Evolutionary conservation across 2,113 vertebrate species (phyloP).

Genomic region (Pelobates fuscus): DNA sequence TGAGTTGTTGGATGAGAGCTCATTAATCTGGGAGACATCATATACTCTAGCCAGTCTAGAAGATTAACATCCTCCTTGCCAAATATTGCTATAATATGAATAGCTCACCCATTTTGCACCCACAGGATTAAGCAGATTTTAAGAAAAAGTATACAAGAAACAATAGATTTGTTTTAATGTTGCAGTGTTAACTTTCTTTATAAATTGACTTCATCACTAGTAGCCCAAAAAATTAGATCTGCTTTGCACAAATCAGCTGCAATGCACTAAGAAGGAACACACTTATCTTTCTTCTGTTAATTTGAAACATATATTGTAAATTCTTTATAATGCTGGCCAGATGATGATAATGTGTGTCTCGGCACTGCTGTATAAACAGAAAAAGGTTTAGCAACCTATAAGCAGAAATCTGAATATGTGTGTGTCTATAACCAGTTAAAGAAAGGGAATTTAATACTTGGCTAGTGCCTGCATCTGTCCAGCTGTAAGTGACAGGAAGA

Average conservation of each 20-base stretch:
- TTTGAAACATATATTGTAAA: constrained; percentile 39
- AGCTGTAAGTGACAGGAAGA: not conserved
- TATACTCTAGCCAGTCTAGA: constrained; percentile 54
- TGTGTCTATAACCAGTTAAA: constrained; percentile 25
- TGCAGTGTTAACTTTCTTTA: too few species aligned
- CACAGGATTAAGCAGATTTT: too few species aligned
- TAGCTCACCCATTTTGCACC: too few species aligned
- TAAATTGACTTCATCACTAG: constrained; percentile 27
- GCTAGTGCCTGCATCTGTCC: constrained; percentile 15
- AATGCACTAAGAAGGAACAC: constrained; percentile 7
- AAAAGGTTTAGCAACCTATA: constrained; percentile 32
- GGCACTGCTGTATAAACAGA: constrained; percentile 33
- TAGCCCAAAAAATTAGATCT: constrained; percentile 20
- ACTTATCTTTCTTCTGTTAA: constrained; percentile 42
- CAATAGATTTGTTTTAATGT: too few species aligned
- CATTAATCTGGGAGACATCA: constrained; percentile 60
- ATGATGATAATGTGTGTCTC: constrained; percentile 30
- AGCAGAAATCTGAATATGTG: constrained; percentile 23
- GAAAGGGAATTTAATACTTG: constrained; percentile 17
- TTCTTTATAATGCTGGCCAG: constrained; percentile 21
- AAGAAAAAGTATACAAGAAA: too few species aligned
- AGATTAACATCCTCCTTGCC: constrained; percentile 9
- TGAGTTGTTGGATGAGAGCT: constrained; percentile 1
- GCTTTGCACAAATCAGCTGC: constrained; percentile 31
- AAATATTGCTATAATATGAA: not conserved